Percentiles rank a stretch among this genome's conserved stretches.
Conservation (phyloP, 2,888 invertebrate species). For the Phengaris arion region DNA sequence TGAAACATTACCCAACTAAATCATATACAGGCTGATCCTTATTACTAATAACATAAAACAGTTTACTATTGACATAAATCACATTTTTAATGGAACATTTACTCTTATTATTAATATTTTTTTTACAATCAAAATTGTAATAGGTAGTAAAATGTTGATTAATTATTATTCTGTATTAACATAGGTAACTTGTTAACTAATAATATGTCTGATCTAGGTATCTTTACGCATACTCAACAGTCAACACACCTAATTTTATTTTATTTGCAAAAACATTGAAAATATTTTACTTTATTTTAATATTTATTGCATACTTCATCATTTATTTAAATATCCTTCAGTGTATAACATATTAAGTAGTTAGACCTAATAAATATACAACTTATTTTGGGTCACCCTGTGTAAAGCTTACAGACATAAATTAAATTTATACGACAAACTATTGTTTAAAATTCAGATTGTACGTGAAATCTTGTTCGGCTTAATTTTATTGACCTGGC, state of each 20-base stretch:
- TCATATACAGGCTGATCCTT: conserved; percentile 35
- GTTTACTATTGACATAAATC: neutral
- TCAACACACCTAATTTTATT: too few relatives aligned
- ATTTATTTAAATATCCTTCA: neutral
- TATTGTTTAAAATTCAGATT: conserved; percentile 79
- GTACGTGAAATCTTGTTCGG: conserved; percentile 74
- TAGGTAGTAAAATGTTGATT: neutral
- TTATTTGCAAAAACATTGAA: too few relatives aligned
- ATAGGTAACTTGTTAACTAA: too few relatives aligned
- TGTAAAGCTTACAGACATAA: conserved; percentile 52
- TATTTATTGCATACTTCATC: too few relatives aligned
- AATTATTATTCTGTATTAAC: too few relatives aligned
- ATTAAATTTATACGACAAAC: conserved; percentile 79
- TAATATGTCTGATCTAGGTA: too few relatives aligned
- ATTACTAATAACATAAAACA: conserved; percentile 11
- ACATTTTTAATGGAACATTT: neutral
- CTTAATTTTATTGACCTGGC: conserved; percentile 76
- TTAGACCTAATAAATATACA: neutral
- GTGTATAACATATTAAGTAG: neutral
- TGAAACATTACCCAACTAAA: conserved; percentile 50
- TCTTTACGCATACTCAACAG: too few relatives aligned
- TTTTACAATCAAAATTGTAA: neutral
- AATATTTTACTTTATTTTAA: too few relatives aligned
- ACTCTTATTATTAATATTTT: neutral
- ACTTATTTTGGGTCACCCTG: conserved; percentile 48